A percentile compares a stretch with the other conserved stretches of the same genome.
Evolutionary conservation across 1,140 invertebrate genomes (phyloP).

Genomic region (Trinorchestia longiramus): DNA sequence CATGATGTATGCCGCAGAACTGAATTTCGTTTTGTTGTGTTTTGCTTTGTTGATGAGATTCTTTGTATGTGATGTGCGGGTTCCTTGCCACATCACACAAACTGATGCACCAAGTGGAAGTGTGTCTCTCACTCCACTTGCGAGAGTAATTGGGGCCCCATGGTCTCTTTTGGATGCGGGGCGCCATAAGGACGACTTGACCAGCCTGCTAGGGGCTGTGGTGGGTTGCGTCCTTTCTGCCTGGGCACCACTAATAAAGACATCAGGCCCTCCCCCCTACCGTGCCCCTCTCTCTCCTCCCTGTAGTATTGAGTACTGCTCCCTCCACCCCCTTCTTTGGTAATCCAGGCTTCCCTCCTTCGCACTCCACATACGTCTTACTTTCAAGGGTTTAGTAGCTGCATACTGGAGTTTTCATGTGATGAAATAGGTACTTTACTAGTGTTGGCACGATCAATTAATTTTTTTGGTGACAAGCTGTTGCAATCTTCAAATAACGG

Average conservation of each 20-base stretch:
- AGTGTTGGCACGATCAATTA: not conserved
- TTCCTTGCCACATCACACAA: not conserved
- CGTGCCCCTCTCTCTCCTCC: not conserved
- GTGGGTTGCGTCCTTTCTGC: conserved; percentile 1
- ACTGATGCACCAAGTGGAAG: not conserved
- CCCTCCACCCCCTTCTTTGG: not conserved
- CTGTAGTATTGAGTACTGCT: not conserved
- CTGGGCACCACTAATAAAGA: conserved; percentile 3
- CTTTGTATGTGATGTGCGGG: not conserved
- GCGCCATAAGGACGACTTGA: not conserved
- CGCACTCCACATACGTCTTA: not conserved
- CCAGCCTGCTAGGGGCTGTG: not conserved
- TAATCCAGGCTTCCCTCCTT: not conserved
- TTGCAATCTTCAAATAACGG: not conserved
- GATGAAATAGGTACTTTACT: too few relatives aligned
- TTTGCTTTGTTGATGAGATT: not conserved
- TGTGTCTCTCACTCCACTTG: not conserved
- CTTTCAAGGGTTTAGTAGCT: not conserved
- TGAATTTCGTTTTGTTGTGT: not conserved
- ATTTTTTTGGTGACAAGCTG: not conserved
- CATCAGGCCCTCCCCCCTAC: conserved; percentile 23
- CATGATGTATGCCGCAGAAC: not conserved
- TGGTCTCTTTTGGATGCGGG: not conserved
- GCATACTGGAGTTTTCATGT: too few relatives aligned
- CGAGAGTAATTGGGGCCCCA: not conserved